Percentiles rank a stretch among this genome's conserved stretches.
Conservation (phyloP, 2,113 vertebrate genomes). For the Pyxicephalus adspersus region DNA sequence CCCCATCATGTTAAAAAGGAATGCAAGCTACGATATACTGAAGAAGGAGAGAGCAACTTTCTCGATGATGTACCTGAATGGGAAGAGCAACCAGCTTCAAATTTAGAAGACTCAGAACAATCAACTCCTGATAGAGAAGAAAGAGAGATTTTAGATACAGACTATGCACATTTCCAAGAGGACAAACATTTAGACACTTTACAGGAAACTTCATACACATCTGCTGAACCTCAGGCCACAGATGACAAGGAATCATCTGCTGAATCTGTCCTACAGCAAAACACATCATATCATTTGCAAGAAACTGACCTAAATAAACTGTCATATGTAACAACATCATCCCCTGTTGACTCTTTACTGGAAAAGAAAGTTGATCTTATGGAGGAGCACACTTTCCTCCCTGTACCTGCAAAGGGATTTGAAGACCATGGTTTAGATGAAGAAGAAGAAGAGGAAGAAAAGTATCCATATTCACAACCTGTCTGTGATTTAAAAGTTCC, state of each 20-base stretch:
- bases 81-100: constrained; percentile 64
- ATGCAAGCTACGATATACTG: constrained; percentile 73
- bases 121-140: constrained; percentile 40
- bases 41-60: constrained; percentile 89
- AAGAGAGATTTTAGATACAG: constrained; percentile 54
- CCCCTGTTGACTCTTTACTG: background rate
- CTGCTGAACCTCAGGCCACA: background rate
- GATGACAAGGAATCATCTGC: background rate
- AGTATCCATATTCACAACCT: constrained; percentile 38
- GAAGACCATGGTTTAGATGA: constrained; percentile 16
- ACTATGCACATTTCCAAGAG: constrained; percentile 53
- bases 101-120: constrained; percentile 39
- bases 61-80: constrained; percentile 81
- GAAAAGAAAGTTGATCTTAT: background rate
- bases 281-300: background rate
- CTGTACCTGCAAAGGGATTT: background rate
- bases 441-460: constrained; percentile 5
- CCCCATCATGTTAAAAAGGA: constrained; percentile 69
- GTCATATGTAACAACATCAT: constrained; percentile 39
- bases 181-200: constrained; percentile 9
- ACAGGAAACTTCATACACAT: background rate
- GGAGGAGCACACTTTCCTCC: background rate
- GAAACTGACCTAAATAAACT: constrained; percentile 5
- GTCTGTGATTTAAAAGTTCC: background rate
- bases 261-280: background rate